phyloP scores from a whole-genome alignment of 2,113 vertebrate genomes.

The Serinus canaria region DNA sequence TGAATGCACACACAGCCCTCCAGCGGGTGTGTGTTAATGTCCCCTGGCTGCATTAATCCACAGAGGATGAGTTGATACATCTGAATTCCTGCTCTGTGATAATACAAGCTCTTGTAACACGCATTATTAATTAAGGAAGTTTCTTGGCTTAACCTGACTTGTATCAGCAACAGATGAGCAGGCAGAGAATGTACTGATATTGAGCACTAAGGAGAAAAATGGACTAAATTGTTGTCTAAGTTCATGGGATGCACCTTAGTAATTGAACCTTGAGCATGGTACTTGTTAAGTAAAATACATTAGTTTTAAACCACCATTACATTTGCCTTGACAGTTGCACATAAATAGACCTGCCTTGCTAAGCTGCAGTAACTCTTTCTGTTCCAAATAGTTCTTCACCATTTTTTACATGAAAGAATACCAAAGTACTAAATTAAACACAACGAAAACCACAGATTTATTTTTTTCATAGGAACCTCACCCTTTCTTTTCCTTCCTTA shows the following conservation, averaged over 20 bases:
- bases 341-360: not conserved
- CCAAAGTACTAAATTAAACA: not conserved
- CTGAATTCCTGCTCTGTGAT: not conserved
- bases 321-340: not conserved
- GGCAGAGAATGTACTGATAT: not conserved
- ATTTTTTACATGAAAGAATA: not conserved
- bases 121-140: not conserved
- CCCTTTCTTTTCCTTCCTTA: not conserved
- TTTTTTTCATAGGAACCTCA: not conserved
- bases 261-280: not conserved
- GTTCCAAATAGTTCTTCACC: not conserved
- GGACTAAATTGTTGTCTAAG: not conserved
- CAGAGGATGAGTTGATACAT: not conserved
- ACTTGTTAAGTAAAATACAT: not conserved
- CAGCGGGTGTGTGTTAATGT: not conserved
- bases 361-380: not conserved
- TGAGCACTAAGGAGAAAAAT: not conserved
- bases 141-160: not conserved
- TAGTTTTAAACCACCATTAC: not conserved
- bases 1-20: not conserved
- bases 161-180: not conserved
- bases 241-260: not conserved
- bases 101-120: not conserved
- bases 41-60: accelerated
- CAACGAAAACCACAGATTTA: not conserved